phyloP scores from a whole-genome alignment of 1,140 invertebrate genomes.

The Temnothorax curvispinosus region DNA sequence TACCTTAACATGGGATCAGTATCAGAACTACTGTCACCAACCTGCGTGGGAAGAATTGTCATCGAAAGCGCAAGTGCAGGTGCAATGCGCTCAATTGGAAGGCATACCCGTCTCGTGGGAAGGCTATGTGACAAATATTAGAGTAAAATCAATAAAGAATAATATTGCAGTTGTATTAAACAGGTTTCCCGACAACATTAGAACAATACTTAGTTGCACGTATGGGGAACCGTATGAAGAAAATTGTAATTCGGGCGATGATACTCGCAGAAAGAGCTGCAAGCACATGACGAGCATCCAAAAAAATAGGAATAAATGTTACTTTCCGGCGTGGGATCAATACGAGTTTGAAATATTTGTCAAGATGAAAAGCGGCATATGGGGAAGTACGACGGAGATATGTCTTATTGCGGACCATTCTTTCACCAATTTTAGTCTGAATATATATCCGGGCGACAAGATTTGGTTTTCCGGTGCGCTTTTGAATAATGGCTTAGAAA shows the following conservation, averaged over 20 bases:
- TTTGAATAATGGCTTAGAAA: slow-evolving; percentile 77
- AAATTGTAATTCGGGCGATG: slow-evolving; percentile 85
- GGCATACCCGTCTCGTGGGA: slow-evolving; percentile 90
- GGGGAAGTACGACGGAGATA: slow-evolving; percentile 88
- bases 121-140: slow-evolving; percentile 89
- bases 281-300: slow-evolving; percentile 86
- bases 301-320: slow-evolving; percentile 87
- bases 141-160: slow-evolving; percentile 88
- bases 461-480: slow-evolving; percentile 90
- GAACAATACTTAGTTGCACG: slow-evolving; percentile 88
- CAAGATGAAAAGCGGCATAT: slow-evolving; percentile 89
- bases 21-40: slow-evolving; percentile 90
- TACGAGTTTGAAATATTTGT: slow-evolving; percentile 90
- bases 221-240: slow-evolving; percentile 88
- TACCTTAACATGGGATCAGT: slow-evolving; percentile 88
- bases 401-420: slow-evolving; percentile 87
- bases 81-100: slow-evolving; percentile 89
- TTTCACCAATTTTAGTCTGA: slow-evolving; percentile 90
- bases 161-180: slow-evolving; percentile 86
- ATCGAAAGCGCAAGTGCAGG: slow-evolving; percentile 88
- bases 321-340: slow-evolving; percentile 89
- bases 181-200: slow-evolving; percentile 87
- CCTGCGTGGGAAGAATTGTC: slow-evolving; percentile 89
- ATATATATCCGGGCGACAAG: slow-evolving; percentile 89
- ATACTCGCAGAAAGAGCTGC: slow-evolving; percentile 85